These are phyloP conservation scores for Actenoides lindsayi DNA, from an alignment of 2,113 vertebrate genomes.

Conservation along the genomic window DNA sequence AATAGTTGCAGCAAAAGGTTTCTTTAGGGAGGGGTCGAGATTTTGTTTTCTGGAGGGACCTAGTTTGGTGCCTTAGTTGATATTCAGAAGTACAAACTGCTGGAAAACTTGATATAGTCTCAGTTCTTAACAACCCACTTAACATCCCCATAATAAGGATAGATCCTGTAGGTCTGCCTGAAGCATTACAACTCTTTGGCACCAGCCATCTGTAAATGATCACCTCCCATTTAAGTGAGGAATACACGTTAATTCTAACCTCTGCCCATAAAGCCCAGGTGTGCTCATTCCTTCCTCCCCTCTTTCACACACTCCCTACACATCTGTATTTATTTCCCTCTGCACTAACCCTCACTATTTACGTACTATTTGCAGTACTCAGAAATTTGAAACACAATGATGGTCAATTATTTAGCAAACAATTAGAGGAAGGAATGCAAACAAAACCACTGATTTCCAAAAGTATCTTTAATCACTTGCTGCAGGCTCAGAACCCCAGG, in stretches of 20 bases:
- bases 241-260: background rate
- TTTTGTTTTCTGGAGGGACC: background rate
- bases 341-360: background rate
- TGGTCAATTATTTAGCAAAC: conserved; percentile 69
- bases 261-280: background rate
- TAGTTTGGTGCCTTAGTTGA: background rate
- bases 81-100: background rate
- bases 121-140: background rate
- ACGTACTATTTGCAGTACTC: background rate
- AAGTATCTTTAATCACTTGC: conserved; percentile 68
- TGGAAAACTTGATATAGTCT: background rate
- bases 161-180: background rate
- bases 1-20: background rate
- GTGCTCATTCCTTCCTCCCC: background rate
- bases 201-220: background rate
- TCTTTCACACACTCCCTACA: background rate
- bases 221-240: background rate
- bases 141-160: background rate
- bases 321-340: background rate
- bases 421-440: conserved; percentile 66
- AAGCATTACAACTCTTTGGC: background rate
- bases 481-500: conserved; percentile 52
- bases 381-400: conserved; percentile 35
- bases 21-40: background rate
- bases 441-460: conserved; percentile 70